A percentile compares a stretch with the other conserved stretches of the same genome.
Conservation (phyloP, 2,113 vertebrate genomes). For the Benthochromis sp. region DNA sequence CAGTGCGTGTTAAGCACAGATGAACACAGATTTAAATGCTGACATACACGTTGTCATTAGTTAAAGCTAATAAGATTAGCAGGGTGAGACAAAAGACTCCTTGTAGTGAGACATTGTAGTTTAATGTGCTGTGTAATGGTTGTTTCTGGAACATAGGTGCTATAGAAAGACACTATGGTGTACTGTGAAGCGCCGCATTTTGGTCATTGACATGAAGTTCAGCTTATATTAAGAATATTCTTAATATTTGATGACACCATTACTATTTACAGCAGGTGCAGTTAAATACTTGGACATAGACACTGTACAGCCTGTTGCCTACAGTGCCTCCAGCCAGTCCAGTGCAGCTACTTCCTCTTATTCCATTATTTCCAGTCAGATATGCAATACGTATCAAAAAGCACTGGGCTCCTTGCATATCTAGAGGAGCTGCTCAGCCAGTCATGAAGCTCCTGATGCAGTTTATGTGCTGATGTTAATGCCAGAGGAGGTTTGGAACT, state of each 20-base stretch:
- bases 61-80: conserved; percentile 12
- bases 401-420: background rate
- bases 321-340: background rate
- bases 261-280: background rate
- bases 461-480: background rate
- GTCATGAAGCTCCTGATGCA: background rate
- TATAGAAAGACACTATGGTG: background rate
- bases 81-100: conserved; percentile 7
- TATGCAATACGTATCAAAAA: background rate
- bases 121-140: conserved; percentile 5
- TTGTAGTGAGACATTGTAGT: conserved; percentile 1
- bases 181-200: background rate
- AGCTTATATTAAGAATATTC: background rate
- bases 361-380: background rate
- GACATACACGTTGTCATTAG: background rate
- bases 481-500: rapidly evolving
- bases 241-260: background rate
- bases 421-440: background rate
- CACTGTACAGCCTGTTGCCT: background rate
- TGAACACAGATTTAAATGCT: background rate
- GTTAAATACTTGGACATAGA: background rate
- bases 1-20: background rate
- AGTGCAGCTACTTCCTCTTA: background rate
- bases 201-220: background rate
- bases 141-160: background rate